Evolutionary conservation across 2,113 vertebrate genomes (phyloP).

Genomic region (Entelurus aequoreus): DNA sequence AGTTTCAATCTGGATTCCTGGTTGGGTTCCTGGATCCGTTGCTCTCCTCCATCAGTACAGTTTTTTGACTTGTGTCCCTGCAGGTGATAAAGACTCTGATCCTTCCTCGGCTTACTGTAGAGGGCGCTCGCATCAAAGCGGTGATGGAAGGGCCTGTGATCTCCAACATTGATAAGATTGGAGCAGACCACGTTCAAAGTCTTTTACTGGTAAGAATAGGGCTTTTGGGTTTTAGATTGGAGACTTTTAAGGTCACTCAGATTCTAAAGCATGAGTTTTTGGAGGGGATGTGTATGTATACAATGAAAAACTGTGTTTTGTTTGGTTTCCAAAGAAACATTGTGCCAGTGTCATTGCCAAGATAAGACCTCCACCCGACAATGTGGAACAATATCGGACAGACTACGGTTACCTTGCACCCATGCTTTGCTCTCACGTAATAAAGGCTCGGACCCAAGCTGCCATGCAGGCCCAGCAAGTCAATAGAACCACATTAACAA

Average conservation of each 20-base stretch:
- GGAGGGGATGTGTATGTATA: neutral
- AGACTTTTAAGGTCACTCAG: no score
- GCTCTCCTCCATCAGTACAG: neutral
- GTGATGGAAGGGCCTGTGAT: conserved; percentile 84
- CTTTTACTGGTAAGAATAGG: conserved; percentile 79
- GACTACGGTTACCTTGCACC: conserved; percentile 86
- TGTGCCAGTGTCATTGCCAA: conserved; percentile 87
- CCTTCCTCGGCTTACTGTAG: conserved; percentile 79
- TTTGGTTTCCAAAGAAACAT: conserved; percentile 78
- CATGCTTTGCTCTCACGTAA: conserved; percentile 84
- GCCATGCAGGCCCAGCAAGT: conserved; percentile 87
- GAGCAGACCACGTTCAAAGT: conserved; percentile 87
- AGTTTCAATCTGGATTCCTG: conserved; percentile 33
- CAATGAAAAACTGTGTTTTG: neutral
- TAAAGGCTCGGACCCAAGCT: conserved; percentile 86
- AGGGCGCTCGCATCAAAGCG: conserved; percentile 81
- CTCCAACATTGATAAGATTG: conserved; percentile 89
- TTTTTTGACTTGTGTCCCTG: conserved; percentile 5
- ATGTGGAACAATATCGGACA: conserved; percentile 79
- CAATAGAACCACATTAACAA: conserved; percentile 90
- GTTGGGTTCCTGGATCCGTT: neutral
- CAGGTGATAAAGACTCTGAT: conserved; percentile 91
- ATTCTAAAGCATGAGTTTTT: no score
- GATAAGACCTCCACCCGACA: conserved; percentile 80
- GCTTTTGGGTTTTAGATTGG: neutral